Base-by-base conservation (phyloP, 2,888 invertebrate species). In the Plebejus anna region DNA sequence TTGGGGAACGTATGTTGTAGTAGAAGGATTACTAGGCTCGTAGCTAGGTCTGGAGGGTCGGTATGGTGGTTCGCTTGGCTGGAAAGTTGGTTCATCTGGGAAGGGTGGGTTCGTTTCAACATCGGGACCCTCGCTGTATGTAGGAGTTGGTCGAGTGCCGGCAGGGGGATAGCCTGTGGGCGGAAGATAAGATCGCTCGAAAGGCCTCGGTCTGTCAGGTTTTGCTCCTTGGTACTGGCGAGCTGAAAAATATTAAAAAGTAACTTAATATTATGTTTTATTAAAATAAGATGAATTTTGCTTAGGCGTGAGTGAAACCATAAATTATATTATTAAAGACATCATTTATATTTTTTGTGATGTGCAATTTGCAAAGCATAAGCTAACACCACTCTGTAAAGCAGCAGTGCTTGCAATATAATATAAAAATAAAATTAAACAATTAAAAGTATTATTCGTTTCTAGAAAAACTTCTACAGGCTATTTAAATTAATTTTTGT, bases 201-300 rank as follows among this genome's bases (percentile, higher is more conserved):
- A 96, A 0, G 96, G 96, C 81, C 96, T 91, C n/a, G 96, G 96
- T 84, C 94, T 95, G 83, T 96, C 96, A 1, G 96, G 95, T 78
- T 94, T 92, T 78, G 95, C 95, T 79, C 96, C 96, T 88, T 86
- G 96, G 95, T 95, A 92, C 79, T 96, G 96, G 32, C 96, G 96
- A 87, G 95, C 96, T 96, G 94, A 80, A 91, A 91, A 77, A 76
- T 78, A 77, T 79, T 81, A 79, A 79, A 47, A 81, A 78, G 3
- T 77, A 38, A 66, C 75, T 77, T 79, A 36, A 32, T 16, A 66
- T 36, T 13, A 66, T 66, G 13, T 66, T 66, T 16, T 0, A 5
- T 66, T 32, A 11, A 22, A 61, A 61, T 28, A 59, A 4, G 3
- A 9, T 22, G 13, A 32, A 66, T 66, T 32, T 66, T 2, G 66